phyloP scores from a whole-genome alignment of 2,888 invertebrate genomes.

The Carcina quercana region DNA sequence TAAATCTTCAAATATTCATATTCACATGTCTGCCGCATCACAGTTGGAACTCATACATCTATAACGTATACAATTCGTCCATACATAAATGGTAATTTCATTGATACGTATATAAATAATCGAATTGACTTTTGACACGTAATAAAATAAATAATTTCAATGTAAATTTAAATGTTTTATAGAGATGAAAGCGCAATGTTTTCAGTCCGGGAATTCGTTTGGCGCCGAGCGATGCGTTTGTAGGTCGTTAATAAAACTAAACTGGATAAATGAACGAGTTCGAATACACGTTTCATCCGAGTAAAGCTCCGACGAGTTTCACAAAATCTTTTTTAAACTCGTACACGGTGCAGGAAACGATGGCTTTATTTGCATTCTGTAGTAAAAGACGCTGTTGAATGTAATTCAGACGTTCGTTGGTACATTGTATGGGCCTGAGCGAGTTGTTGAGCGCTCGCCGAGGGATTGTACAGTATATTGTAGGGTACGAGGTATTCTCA shows the following conservation, averaged over 20 bases:
- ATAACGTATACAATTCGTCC: no score
- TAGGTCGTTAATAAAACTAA: constrained; percentile 4
- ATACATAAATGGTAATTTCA: no score
- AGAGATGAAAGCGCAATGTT: no score
- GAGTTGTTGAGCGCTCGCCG: constrained; percentile 32
- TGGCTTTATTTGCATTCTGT: constrained; percentile 36
- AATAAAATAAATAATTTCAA: no score
- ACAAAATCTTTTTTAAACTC: constrained; percentile 30
- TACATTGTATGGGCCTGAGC: constrained; percentile 30
- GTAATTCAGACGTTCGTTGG: constrained; percentile 39
- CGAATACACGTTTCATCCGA: constrained; percentile 19
- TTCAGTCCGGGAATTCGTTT: background rate
- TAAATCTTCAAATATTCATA: constrained; percentile 32
- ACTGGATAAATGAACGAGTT: constrained; percentile 9
- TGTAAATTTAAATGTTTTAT: no score
- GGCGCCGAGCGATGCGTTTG: background rate
- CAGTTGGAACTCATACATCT: no score
- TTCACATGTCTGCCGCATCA: no score
- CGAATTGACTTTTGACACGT: no score
- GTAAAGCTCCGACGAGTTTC: constrained; percentile 26
- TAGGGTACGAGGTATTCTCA: constrained; percentile 35
- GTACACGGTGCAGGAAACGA: constrained; percentile 29
- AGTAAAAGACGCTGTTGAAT: constrained; percentile 31
- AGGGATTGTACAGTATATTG: constrained; percentile 24
- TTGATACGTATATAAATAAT: no score